Evolutionary conservation across 2,888 invertebrate genomes (phyloP).

Genomic region (Thecophora atra): DNA sequence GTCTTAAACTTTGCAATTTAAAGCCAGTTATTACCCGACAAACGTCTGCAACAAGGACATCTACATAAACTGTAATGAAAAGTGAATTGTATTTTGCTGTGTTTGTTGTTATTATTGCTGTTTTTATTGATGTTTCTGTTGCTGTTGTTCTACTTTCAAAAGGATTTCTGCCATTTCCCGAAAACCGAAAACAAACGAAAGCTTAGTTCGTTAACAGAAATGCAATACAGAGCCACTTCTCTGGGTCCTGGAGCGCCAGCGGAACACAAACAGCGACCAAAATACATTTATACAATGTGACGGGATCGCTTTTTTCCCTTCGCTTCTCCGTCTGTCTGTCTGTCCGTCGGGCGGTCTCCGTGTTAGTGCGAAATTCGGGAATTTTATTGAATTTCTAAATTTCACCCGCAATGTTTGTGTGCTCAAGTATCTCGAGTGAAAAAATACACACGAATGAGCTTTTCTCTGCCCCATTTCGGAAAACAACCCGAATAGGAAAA

Average conservation of each 20-base stretch:
- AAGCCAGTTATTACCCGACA: neutral
- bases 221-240: too few species aligned
- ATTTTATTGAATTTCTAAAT: conserved; percentile 5
- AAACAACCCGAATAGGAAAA: neutral
- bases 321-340: neutral
- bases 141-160: neutral
- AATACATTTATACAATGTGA: neutral
- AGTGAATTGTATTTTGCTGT: neutral
- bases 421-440: neutral
- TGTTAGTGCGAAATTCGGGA: neutral
- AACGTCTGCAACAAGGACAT: too few species aligned
- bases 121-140: neutral
- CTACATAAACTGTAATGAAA: too few species aligned
- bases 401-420: neutral
- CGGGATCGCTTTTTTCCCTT: neutral
- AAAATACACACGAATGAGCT: neutral
- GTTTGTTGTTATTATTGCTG: neutral
- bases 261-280: neutral
- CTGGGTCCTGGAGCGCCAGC: too few species aligned
- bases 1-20: neutral
- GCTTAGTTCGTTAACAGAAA: too few species aligned
- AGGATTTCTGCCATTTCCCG: neutral
- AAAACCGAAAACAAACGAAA: too few species aligned
- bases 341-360: too few species aligned
- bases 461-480: neutral